Evolutionary conservation across 1,140 invertebrate species (phyloP).

Genomic region (Drosophila saltans): DNA sequence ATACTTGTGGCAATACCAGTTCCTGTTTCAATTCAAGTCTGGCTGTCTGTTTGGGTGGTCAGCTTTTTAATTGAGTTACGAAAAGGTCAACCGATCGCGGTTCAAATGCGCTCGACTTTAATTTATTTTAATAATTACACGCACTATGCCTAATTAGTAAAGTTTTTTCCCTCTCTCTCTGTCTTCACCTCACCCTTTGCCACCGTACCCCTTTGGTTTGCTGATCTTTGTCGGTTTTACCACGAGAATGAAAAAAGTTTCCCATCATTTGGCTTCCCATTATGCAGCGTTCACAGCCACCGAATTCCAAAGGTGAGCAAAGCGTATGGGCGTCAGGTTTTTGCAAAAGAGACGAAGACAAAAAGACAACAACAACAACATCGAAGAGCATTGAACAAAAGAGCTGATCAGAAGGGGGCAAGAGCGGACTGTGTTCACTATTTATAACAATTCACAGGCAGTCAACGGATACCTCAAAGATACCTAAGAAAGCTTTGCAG

Average conservation of each 20-base stretch:
- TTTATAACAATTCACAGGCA: constrained; percentile 51
- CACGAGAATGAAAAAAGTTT: constrained; percentile 67
- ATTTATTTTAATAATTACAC: constrained; percentile 69
- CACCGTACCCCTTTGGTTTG: constrained; percentile 1
- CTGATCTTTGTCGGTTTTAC: constrained; percentile 26
- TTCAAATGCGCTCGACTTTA: constrained; percentile 42
- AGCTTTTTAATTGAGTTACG: constrained; percentile 76
- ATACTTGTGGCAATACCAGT: background rate
- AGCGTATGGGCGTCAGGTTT: constrained; percentile 65
- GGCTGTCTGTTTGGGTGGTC: constrained; percentile 62
- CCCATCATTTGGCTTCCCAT: constrained; percentile 79
- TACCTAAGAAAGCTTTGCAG: constrained; percentile 28
- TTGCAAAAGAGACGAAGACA: constrained; percentile 24
- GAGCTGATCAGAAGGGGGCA: constrained; percentile 7
- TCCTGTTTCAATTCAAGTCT: background rate
- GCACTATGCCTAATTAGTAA: constrained; percentile 75
- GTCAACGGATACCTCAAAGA: constrained; percentile 57
- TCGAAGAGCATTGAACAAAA: constrained; percentile 29
- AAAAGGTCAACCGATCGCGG: constrained; percentile 71
- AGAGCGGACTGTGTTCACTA: constrained; percentile 47
- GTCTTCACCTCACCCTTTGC: background rate
- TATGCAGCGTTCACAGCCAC: constrained; percentile 79
- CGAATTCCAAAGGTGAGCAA: constrained; percentile 71
- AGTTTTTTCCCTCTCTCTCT: constrained; percentile 23
- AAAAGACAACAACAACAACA: constrained; percentile 15